Conservation (phyloP, 2,888 invertebrate species). For the Rhyacophila evoluta region DNA sequence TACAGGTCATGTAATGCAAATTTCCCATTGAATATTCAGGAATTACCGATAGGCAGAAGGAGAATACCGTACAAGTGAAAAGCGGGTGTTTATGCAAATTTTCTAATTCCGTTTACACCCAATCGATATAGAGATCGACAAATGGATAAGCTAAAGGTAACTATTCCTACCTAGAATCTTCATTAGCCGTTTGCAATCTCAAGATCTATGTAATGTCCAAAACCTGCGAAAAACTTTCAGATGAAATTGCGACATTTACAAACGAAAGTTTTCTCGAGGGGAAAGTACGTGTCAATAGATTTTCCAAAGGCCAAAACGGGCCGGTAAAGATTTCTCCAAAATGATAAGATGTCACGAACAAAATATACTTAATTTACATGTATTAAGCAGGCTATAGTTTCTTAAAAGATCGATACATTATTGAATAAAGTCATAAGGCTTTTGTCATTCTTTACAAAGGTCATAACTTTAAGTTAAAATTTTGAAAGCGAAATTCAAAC, state of each 20-base stretch:
- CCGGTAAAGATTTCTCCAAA: background rate
- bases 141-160: background rate
- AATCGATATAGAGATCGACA: background rate
- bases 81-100: background rate
- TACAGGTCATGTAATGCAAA: too few relatives aligned
- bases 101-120: background rate
- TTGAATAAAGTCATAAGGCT: too few relatives aligned
- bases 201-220: background rate
- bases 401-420: too few relatives aligned
- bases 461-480: too few relatives aligned
- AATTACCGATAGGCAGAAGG: too few relatives aligned
- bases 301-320: background rate
- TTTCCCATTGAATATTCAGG: too few relatives aligned
- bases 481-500: too few relatives aligned
- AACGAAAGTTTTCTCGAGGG: background rate
- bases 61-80: background rate
- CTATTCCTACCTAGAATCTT: background rate
- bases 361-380: background rate
- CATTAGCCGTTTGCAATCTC: constrained; percentile 4
- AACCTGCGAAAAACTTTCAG: constrained; percentile 3
- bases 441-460: too few relatives aligned
- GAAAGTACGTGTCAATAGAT: background rate
- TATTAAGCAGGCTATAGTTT: too few relatives aligned
- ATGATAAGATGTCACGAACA: background rate
- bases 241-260: background rate